Base-by-base conservation (phyloP, 2,888 invertebrate genomes). In the Lapara coniferarum region DNA sequence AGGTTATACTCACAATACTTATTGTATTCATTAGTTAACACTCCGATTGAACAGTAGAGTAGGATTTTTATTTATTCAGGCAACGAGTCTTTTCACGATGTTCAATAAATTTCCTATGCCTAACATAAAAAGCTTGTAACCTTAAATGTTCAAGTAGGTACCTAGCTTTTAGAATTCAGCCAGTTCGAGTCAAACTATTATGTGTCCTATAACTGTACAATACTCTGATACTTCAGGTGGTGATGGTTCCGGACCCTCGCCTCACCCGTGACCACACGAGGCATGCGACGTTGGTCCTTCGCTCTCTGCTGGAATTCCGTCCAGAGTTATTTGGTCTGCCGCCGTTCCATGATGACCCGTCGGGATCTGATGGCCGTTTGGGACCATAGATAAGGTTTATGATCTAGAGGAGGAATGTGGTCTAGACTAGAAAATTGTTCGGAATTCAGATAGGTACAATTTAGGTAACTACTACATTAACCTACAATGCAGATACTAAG, bases 241-340 rank as follows among this genome's bases (percentile, higher is more conserved):
- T 97, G 0, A 96, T 97, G 96, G 96, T 97, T 2, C 97, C 97
- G 0, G 96, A 96, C 81, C 69, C 72, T 0, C 81, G 81, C 0
- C 7, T 89, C 1, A 83, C 86, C 7, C 75, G 79, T 0, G 79
- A 85, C 1, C 70, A 75, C 0, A 85, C 87, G 0, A 76, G 81
- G 0, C 78, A 80, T 1, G 97, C 97, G 0, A 96, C 97, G 0
- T 79, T 96, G 19, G 96, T 97, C 0, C 78, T 98, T 10, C 89
- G 94, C 0, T 96, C 96, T 0, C 86, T 98, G 12, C 93, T 96
- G 75, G 95, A 97, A n/a, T 97, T 98, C 83, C 93, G 95, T 75
- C 98, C 98, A 0, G 97, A 97, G 85, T 78, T 95, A 10, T 98
- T 97, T 88, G 98, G 98, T 3, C 89, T 98, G 63, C 98, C 98